Conservation (phyloP, 2,113 vertebrate genomes). For the Ranitomeya imitator region DNA sequence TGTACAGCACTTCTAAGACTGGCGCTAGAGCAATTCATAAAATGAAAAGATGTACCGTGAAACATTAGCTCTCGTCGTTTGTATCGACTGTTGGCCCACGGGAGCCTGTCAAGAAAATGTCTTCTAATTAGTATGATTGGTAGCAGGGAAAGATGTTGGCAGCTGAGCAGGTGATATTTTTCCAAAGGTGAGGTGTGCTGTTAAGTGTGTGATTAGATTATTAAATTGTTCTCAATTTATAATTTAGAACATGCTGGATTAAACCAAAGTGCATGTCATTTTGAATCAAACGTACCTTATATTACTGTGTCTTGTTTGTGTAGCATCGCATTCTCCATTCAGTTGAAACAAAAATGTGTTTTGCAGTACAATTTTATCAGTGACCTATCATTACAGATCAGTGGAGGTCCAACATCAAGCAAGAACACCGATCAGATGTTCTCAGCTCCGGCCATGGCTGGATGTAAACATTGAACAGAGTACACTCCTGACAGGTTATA, state of each 20-base stretch:
- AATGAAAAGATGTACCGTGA: not conserved
- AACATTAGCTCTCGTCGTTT: not conserved
- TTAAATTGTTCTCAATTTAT: not conserved
- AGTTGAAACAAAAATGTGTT: too few relatives aligned
- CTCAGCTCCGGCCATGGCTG: too few relatives aligned
- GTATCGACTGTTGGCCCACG: not conserved
- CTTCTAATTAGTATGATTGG: not conserved
- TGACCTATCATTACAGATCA: too few relatives aligned
- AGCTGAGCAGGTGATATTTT: not conserved
- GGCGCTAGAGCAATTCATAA: not conserved
- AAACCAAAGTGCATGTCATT: not conserved
- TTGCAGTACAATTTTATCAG: too few relatives aligned
- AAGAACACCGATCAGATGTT: too few relatives aligned
- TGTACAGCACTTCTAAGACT: not conserved
- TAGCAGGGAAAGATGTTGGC: not conserved
- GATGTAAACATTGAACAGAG: too few relatives aligned
- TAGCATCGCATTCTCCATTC: not conserved
- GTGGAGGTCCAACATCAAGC: too few relatives aligned
- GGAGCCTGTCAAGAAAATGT: not conserved
- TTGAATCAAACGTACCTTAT: not conserved
- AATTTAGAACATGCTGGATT: not conserved
- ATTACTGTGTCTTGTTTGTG: not conserved
- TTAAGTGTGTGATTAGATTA: not conserved
- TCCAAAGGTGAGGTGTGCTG: not conserved
- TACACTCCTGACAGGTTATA: too few relatives aligned